Evolutionary conservation across 2,888 invertebrate species (phyloP).

Genomic region (Chirona hameri): DNA sequence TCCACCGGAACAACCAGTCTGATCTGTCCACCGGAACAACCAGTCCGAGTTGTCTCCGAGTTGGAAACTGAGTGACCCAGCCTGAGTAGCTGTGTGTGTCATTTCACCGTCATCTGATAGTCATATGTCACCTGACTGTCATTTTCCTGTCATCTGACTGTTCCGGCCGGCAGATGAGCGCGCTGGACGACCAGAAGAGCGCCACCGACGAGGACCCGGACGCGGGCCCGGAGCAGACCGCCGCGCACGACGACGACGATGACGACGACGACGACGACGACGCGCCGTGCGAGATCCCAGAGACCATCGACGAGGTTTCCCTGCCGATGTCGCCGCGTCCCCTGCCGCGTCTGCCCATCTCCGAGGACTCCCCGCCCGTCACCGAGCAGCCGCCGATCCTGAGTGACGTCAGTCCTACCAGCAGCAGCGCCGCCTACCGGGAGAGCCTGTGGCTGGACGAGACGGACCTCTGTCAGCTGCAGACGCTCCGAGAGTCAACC

Average conservation of each 20-base stretch:
- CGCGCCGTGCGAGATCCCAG: conserved; percentile 10
- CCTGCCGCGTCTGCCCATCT: background rate
- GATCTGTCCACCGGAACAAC: no score
- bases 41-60: no score
- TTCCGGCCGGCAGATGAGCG: background rate
- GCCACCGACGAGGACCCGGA: background rate
- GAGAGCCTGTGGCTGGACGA: conserved; percentile 27
- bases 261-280: no score
- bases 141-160: background rate
- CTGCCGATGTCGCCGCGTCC: background rate
- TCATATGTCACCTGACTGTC: no score
- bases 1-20: no score
- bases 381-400: background rate
- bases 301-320: conserved; percentile 22
- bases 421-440: conserved; percentile 29
- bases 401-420: conserved; percentile 24
- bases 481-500: background rate
- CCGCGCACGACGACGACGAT: background rate
- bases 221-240: background rate
- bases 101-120: no score
- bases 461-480: conserved; percentile 8
- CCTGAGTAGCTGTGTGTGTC: no score
- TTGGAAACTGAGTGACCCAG: no score
- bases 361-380: background rate
- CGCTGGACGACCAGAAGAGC: background rate